Evolutionary conservation across 2,888 invertebrate genomes (phyloP).

Genomic region (Leptothorax acervorum): DNA sequence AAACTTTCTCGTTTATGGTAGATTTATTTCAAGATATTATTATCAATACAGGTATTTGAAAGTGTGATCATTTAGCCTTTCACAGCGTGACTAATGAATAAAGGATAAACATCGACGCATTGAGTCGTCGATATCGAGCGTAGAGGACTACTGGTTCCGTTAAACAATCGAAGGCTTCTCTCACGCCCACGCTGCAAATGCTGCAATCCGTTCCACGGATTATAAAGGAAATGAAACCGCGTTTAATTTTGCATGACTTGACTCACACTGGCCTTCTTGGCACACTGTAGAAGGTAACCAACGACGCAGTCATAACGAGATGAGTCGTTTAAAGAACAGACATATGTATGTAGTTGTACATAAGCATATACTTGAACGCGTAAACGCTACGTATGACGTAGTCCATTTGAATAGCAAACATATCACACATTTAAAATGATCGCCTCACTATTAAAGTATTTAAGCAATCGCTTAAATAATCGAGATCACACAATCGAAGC

Average conservation of each 20-base stretch:
- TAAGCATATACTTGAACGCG: background rate
- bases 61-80: background rate
- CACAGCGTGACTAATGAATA: conserved; percentile 8
- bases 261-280: background rate
- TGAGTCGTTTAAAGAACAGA: conserved; percentile 8
- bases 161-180: conserved; percentile 25
- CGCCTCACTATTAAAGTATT: background rate
- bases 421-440: background rate
- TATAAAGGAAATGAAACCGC: conserved; percentile 36
- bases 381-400: background rate
- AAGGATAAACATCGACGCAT: conserved; percentile 1
- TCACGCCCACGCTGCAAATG: background rate
- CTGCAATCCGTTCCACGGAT: conserved; percentile 6
- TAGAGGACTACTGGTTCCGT: background rate
- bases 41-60: background rate
- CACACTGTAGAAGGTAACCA: background rate
- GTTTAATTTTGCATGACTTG: conserved; percentile 37
- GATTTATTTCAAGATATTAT: conserved; percentile 7
- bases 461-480: conserved; percentile 3
- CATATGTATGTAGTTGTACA: background rate
- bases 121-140: background rate
- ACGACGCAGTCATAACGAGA: conserved; percentile 1
- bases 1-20: background rate
- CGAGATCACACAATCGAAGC: background rate
- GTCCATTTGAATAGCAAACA: background rate